These are phyloP conservation scores for Athalia rosae DNA, from an alignment of 2,888 invertebrate genomes.

Conservation along the genomic window DNA sequence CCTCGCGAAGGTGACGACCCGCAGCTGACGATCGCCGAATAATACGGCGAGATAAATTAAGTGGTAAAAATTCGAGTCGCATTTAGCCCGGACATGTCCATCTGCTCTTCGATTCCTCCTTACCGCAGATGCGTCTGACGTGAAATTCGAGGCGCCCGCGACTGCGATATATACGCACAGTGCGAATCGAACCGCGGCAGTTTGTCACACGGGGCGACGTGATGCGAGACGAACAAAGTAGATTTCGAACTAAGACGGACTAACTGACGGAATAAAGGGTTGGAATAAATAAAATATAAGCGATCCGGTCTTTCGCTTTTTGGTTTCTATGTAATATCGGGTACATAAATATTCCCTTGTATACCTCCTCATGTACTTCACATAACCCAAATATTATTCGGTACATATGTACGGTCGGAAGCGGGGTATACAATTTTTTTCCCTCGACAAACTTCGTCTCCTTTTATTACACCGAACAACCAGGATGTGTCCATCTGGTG, in stretches of 20 bases:
- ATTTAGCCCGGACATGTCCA: slow-evolving; percentile 63
- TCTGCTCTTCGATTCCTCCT: slow-evolving; percentile 61
- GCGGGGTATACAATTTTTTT: slow-evolving; percentile 4
- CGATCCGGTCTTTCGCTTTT: no score
- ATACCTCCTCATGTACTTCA: slow-evolving; percentile 27
- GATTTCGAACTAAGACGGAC: background rate
- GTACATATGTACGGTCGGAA: slow-evolving; percentile 19
- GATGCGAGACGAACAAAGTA: slow-evolving; percentile 26
- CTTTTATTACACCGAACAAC: slow-evolving; percentile 46
- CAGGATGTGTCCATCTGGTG: slow-evolving; percentile 61
- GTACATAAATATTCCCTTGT: background rate
- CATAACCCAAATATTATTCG: slow-evolving; percentile 61
- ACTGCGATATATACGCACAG: no score
- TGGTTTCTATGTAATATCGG: no score
- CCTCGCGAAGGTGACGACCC: no score
- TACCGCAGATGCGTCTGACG: slow-evolving; percentile 46
- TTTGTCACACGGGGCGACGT: slow-evolving; percentile 54
- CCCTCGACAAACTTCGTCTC: background rate
- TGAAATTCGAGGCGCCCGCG: slow-evolving; percentile 66
- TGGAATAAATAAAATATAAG: no score
- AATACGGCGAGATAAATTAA: no score
- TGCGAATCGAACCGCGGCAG: slow-evolving; percentile 51
- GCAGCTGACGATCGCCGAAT: no score
- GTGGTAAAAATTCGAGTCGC: slow-evolving; percentile 49
- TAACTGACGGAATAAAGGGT: slow-evolving; percentile 21